Conservation (phyloP, 1,140 invertebrate genomes). For the Ylistrum balloti region DNA sequence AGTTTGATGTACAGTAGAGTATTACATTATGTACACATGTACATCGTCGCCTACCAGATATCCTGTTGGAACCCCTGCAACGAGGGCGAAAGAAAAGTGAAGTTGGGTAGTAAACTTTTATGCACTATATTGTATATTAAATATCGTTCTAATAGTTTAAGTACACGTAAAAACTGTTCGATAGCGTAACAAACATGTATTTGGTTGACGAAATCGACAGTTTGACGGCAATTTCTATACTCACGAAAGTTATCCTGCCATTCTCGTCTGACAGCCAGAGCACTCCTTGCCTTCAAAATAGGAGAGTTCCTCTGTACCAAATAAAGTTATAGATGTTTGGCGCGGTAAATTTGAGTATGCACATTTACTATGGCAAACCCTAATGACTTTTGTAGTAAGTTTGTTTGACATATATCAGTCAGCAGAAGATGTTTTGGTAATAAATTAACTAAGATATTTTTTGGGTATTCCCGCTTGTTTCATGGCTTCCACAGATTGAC, state of each 20-base stretch:
- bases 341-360: background rate
- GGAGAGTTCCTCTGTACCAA: background rate
- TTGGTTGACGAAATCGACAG: background rate
- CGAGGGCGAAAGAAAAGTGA: constrained; percentile 32
- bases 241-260: constrained; percentile 37
- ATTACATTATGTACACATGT: too few species aligned
- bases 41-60: too few species aligned
- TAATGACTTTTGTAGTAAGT: too few species aligned
- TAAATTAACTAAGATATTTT: too few species aligned
- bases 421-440: too few species aligned
- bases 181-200: background rate
- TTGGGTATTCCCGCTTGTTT: too few species aligned
- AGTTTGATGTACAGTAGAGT: too few species aligned
- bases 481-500: too few species aligned
- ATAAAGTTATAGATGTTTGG: background rate
- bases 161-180: background rate
- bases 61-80: constrained; percentile 10
- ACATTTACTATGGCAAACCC: too few species aligned
- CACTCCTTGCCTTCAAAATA: constrained; percentile 15
- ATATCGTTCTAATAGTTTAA: background rate
- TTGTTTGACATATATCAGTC: too few species aligned
- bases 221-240: constrained; percentile 24
- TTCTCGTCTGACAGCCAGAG: constrained; percentile 31
- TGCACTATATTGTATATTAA: background rate
- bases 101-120: background rate